These are phyloP conservation scores for Eunapius fragilis DNA, from an alignment of 37 sponge, comb jelly and placozoan species.

Conservation along the genomic window DNA sequence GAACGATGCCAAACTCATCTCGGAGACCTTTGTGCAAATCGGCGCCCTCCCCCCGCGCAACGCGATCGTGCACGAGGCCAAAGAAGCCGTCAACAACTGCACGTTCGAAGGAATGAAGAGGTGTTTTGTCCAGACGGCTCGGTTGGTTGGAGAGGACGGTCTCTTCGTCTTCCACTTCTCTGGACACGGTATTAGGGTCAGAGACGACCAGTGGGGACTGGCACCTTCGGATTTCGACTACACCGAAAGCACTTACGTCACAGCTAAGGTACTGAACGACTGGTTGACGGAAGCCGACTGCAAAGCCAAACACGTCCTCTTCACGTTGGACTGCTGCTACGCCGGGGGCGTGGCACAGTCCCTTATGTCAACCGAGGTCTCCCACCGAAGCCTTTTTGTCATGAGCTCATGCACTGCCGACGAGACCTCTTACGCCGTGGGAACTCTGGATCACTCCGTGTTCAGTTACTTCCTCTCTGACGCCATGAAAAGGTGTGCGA, in stretches of 20 bases:
- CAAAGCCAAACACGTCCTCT: constrained; percentile 34
- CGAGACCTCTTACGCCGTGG: constrained; percentile 11
- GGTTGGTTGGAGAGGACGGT: constrained; percentile 46
- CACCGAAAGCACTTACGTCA: constrained; percentile 12
- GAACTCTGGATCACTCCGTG: not conserved
- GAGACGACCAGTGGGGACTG: constrained; percentile 21
- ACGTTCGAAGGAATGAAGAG: constrained; percentile 50
- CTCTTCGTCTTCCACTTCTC: constrained; percentile 68
- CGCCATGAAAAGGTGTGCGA: not conserved
- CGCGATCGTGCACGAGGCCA: constrained; percentile 24
- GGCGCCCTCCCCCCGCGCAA: constrained; percentile 25
- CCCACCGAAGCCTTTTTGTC: not conserved
- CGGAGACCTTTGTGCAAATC: not conserved
- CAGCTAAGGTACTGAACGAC: constrained; percentile 14
- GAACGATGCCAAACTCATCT: constrained; percentile 27
- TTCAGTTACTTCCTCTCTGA: constrained; percentile 10
- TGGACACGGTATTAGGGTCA: constrained; percentile 65
- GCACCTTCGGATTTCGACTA: constrained; percentile 27
- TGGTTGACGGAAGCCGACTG: constrained; percentile 7
- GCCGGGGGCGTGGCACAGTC: constrained; percentile 34
- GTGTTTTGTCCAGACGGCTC: constrained; percentile 46
- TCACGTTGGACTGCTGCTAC: constrained; percentile 49
- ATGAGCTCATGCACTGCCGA: constrained; percentile 9
- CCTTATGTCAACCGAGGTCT: not conserved
- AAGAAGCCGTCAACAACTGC: constrained; percentile 5